These are phyloP conservation scores for Nothobranchius furzeri DNA, from an alignment of 2,113 vertebrate species.

Conservation along the genomic window DNA sequence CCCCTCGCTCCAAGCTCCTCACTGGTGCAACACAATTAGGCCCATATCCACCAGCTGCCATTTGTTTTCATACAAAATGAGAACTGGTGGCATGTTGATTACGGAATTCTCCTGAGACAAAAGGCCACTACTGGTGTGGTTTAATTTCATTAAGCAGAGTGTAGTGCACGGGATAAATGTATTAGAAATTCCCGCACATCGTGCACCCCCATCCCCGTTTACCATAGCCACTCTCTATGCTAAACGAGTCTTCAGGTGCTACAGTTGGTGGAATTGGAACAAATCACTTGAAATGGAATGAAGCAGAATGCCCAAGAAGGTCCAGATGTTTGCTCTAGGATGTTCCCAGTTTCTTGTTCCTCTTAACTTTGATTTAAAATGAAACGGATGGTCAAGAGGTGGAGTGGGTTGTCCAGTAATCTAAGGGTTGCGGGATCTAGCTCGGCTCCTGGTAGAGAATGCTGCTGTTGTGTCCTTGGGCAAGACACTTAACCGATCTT, in stretches of 20 bases:
- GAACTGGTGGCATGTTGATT: slow-evolving; percentile 89
- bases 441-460: no score
- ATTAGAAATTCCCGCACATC: slow-evolving; percentile 80
- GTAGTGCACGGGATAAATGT: slow-evolving; percentile 91
- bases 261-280: slow-evolving; percentile 38
- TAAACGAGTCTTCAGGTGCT: slow-evolving; percentile 90
- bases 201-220: slow-evolving; percentile 61
- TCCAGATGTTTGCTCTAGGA: slow-evolving; percentile 1
- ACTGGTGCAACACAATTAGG: slow-evolving; percentile 90
- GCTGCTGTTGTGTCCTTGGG: no score
- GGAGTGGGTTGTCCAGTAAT: no score
- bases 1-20: slow-evolving; percentile 71
- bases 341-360: slow-evolving; percentile 1
- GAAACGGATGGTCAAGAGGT: no score
- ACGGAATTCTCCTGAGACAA: slow-evolving; percentile 85
- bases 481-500: no score
- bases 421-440: no score
- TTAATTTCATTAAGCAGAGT: slow-evolving; percentile 98
- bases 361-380: not conserved
- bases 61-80: slow-evolving; percentile 97
- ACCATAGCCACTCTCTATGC: slow-evolving; percentile 84
- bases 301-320: slow-evolving; percentile 17
- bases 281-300: slow-evolving; percentile 23
- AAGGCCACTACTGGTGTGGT: slow-evolving; percentile 88
- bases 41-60: slow-evolving; percentile 90